A percentile compares a stretch with the other conserved stretches of the same genome.
Conservation (phyloP, 2,797 vertebrate genomes). For the Enteromius afrohamiltoni region DNA sequence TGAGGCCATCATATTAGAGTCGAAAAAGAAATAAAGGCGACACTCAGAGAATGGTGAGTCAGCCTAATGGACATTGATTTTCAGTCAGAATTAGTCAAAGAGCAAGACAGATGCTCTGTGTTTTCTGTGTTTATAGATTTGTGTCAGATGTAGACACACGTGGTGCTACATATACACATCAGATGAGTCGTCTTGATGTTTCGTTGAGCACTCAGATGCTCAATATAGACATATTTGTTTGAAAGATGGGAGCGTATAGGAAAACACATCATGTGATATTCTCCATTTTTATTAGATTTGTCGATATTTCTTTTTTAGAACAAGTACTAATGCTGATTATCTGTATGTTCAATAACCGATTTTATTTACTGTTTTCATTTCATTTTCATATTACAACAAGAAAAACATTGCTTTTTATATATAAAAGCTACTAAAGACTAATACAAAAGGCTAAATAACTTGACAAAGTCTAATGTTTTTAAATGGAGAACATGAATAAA, state of each 20-base stretch:
- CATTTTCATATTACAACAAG: not conserved
- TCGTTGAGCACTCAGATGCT: not conserved
- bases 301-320: not conserved
- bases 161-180: not conserved
- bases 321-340: not conserved
- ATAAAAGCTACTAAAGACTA: not conserved
- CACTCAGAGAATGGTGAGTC: conserved; percentile 61
- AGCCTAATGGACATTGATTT: conserved; percentile 74
- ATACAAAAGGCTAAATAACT: not conserved
- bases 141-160: not conserved
- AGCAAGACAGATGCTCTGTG: conserved; percentile 61
- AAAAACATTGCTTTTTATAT: not conserved
- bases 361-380: not conserved
- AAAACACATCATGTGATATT: not conserved
- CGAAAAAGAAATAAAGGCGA: conserved; percentile 62
- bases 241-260: not conserved
- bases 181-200: not conserved
- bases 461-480: not conserved
- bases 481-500: not conserved
- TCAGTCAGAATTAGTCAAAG: conserved; percentile 54
- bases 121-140: conserved; percentile 51
- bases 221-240: not conserved
- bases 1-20: conserved; percentile 46
- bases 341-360: not conserved
- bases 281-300: not conserved